Base-by-base conservation (phyloP, 2,113 vertebrate genomes). In the Talpa occidentalis region DNA sequence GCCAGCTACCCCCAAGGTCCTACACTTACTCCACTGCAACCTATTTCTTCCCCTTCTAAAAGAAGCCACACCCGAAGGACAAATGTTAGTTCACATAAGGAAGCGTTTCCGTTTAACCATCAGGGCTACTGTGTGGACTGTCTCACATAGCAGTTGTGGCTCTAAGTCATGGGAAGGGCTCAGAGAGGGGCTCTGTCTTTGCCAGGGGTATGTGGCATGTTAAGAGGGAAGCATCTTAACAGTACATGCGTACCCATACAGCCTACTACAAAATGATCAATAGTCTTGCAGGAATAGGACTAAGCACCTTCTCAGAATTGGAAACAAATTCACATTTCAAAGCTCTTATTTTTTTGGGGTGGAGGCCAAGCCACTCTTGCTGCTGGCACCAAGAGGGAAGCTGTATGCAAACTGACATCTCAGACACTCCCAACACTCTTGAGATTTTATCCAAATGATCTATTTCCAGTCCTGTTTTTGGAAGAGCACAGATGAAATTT, bases 321-420 rank as follows among this genome's bases (percentile, higher is more conserved):
- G 83, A 96, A 94, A 80, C 54, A 54, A 69, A 89, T 93, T 93
- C 88, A 44, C 21, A 83, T 90, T 82, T 86, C 90, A 90, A 72
- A 94, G 81, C 84, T 95, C 90, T 90, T 90, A 4, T 44, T 87
- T 91, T 49, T 94, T 94, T 40, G 79, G 90, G 90, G 86, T 72
- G 67, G 73, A 96, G 92, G 94, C 97, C 95, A 97, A 97, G 81
- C 64, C 92, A 96, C 88, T 93, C 32, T 35, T 69, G 69, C n/a
- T 91, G 95, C 92, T 96, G 95, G 96, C 95, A 78, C 35, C 62
- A 78, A 49, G 76, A 90, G 0, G 44, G 91, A 93, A 95, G 94
- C 94, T 96, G 96, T 95, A 92, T 96, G 96, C 90, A 97, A 97
- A 97, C 96, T 96, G 95, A 89, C 92, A 93, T 74, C 88, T 88